Base-by-base conservation (phyloP, 2,888 invertebrate genomes). In the Drosophila merina region DNA sequence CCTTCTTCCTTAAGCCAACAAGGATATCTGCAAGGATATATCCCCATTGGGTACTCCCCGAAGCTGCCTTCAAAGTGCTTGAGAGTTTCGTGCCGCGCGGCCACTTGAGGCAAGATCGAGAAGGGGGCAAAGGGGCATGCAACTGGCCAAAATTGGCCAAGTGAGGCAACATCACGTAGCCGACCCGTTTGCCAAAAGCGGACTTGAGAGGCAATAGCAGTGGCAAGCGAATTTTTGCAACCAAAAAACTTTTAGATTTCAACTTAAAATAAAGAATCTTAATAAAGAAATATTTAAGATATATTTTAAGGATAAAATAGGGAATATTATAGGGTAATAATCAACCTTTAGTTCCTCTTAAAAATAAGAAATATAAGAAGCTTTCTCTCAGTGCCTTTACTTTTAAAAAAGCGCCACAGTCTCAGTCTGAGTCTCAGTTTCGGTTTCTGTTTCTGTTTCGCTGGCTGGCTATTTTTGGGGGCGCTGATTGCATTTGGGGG, bases 91-190 rank as follows among this genome's bases (percentile, higher is more conserved):
- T 55, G 38, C 67, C 38, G 67, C 28, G 33, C 14, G 25, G 51
- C 63, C 63, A 55, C 67, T 55, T 66, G 47, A 67, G 31, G 8
- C 28, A 28, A 14, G 38, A 20, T 26, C 1, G 14, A 3, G 9
- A 3, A 31, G 31, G 31, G 2, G 45, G 7, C 6, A 28, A 10
- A 10, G 50, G 14, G 44, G 20, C 12, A 26, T 63, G 62, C 68
- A 68, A 60, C 58, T 84, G 72, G 62, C 72, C 76, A 78, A 80
- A 86, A 76, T 86, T 86, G 78, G 78, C 63, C 78, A 81, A 72
- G 64, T 81, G 70, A 63, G 72, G 71, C 85, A 84, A 76, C 76
- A 69, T 74, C 81, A 86, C 81, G 81, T 81, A 80, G 75, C 69
- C 60, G 60, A 30, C 60, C 60, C 40, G 48, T 63, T 63, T 49